phyloP scores from a whole-genome alignment of 2,113 vertebrate genomes.

The Strigops habroptila region DNA sequence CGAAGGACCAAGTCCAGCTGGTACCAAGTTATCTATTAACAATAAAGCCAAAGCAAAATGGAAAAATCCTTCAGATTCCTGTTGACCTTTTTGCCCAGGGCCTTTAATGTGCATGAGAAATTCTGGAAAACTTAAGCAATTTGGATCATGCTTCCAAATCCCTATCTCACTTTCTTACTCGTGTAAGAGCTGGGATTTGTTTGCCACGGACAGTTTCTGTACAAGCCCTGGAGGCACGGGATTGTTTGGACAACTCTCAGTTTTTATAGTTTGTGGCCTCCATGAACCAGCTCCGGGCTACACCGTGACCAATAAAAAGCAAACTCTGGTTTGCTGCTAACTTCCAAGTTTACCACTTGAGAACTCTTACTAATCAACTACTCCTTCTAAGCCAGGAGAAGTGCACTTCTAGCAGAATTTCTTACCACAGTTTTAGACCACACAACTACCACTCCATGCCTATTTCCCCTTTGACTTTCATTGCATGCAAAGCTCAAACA shows the following conservation, averaged over 20 bases:
- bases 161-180: neutral
- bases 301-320: neutral
- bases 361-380: neutral
- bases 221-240: neutral
- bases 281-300: neutral
- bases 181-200: neutral
- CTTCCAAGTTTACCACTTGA: neutral
- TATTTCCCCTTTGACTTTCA: neutral
- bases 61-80: neutral
- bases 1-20: neutral
- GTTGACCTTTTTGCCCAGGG: neutral
- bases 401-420: neutral
- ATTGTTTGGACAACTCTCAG: neutral
- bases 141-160: neutral
- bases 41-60: neutral
- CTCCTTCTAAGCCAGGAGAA: neutral
- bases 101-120: neutral
- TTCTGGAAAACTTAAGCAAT: neutral
- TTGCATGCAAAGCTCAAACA: neutral
- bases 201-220: neutral
- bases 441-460: neutral
- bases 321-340: neutral
- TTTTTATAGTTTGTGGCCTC: neutral
- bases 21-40: neutral
- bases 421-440: neutral